Evolutionary conservation across 2,113 vertebrate genomes (phyloP), one percentile per base, ranked within the genome.

Genomic region (Phrynocephalus versicolor): DNA sequence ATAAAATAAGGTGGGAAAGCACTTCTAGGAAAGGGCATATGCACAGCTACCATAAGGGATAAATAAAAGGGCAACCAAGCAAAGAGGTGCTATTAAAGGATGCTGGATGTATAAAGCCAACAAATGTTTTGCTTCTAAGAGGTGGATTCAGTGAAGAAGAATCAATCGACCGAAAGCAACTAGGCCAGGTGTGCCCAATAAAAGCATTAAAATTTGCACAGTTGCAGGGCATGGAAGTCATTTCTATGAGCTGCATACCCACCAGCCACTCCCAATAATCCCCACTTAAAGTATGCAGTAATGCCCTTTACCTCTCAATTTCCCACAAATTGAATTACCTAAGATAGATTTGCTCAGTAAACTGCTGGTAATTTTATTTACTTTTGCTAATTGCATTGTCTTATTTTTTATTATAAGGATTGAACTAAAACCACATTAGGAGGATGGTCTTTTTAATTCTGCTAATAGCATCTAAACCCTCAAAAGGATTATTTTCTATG

Each of bases 381-480:
- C 78, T 86, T 85, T 65, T 81, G 78, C 74, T 74, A 85, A 81
- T 74, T 80, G 70, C 84, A 80, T 85, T 73, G 58, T 73, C 39
- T 86, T 74, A 81, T 81, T 81, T 51, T 73, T 80, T 81, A 65
- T 81, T 74, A 80, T 86, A 86, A 74, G 60, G 78, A 81, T 74
- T 85, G 78, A 81, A 81, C n/a, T 86, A 74, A 86, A n/a, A 86
- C 78, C 33, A 80, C 78, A 81, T 81, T 81, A 86, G 19, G 58
- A 86, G 41, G 58, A 74, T 73, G 70, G 69, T 30, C 41, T 86
- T 86, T 84, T 81, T 81, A 57, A 74, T 86, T 74, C 78, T 86
- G 84, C 78, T 86, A 81, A 86, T 74, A 86, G 84, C 84, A 74
- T 81, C 78, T 86, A 86, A 86, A 80, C 79, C 78, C 58, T 64